Conservation (phyloP, 2,888 invertebrate species). For the Neoitamus cyanurus region DNA sequence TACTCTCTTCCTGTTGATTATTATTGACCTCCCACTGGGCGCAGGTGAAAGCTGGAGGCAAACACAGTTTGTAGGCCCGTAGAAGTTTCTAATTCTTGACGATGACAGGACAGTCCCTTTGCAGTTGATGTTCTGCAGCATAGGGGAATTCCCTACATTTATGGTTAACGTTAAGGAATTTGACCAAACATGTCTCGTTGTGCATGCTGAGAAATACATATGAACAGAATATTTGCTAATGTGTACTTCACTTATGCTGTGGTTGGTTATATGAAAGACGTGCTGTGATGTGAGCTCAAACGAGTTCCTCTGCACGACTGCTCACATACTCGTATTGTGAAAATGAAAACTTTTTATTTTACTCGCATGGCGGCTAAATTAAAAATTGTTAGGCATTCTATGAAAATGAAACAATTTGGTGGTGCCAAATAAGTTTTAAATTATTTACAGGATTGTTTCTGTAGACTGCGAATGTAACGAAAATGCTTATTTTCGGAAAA, state of each 20-base stretch:
- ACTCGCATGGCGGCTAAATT: neutral
- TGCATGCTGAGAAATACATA: neutral
- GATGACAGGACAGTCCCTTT: neutral
- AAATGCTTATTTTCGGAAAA: too few species aligned
- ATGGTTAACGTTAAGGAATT: neutral
- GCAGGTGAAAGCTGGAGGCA: neutral
- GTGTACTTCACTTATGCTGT: neutral
- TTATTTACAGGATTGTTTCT: too few species aligned
- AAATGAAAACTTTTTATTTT: neutral
- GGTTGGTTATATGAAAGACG: neutral
- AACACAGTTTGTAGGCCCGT: neutral
- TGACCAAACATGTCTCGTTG: neutral
- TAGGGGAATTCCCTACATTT: neutral
- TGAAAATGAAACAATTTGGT: too few species aligned
- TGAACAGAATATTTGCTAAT: neutral
- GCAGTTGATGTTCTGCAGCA: neutral
- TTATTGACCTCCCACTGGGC: neutral
- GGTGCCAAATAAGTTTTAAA: too few species aligned
- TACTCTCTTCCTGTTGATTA: slow-evolving; percentile 5
- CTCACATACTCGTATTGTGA: neutral
- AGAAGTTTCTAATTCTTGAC: neutral
- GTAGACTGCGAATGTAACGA: too few species aligned
- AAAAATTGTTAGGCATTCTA: neutral
- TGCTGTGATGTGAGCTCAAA: neutral
- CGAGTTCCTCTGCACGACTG: too few species aligned